Conservation (phyloP, 2,113 vertebrate genomes). For the Eulemur rufifrons region DNA sequence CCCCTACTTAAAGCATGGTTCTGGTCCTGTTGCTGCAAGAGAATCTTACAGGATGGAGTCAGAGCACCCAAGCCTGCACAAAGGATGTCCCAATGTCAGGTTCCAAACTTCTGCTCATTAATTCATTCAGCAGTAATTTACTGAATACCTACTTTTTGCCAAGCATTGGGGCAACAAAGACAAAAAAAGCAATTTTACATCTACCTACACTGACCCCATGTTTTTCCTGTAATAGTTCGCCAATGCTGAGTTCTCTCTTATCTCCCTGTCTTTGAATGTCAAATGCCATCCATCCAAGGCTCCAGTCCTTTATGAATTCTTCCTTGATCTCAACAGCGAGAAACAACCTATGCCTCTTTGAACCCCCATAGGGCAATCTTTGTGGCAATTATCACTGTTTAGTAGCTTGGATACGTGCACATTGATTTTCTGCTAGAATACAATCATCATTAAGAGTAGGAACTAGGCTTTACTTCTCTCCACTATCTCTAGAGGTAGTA, state of each 20-base stretch:
- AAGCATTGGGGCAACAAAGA: neutral
- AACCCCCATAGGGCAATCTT: neutral
- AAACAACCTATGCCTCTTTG: constrained; percentile 31
- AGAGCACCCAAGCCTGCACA: neutral
- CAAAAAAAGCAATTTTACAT: neutral
- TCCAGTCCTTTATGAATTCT: neutral
- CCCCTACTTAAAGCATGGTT: neutral
- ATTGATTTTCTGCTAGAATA: neutral
- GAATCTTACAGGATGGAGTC: neutral
- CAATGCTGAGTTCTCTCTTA: neutral
- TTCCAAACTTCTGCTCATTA: neutral
- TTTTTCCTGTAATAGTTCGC: neutral
- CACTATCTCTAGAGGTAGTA: neutral
- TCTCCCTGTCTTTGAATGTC: neutral
- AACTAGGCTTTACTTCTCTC: neutral
- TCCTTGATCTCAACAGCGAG: neutral
- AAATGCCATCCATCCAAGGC: neutral
- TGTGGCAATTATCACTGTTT: neutral
- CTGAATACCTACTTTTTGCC: neutral
- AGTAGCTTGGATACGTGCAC: neutral
- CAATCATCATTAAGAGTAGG: neutral
- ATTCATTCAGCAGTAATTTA: neutral
- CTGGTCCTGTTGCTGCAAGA: neutral
- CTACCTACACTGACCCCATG: neutral
- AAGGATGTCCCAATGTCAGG: neutral